Evolutionary conservation across 2,797 vertebrate genomes (phyloP), one percentile per base, ranked within the genome.

Genomic region (Danio aesculapii): DNA sequence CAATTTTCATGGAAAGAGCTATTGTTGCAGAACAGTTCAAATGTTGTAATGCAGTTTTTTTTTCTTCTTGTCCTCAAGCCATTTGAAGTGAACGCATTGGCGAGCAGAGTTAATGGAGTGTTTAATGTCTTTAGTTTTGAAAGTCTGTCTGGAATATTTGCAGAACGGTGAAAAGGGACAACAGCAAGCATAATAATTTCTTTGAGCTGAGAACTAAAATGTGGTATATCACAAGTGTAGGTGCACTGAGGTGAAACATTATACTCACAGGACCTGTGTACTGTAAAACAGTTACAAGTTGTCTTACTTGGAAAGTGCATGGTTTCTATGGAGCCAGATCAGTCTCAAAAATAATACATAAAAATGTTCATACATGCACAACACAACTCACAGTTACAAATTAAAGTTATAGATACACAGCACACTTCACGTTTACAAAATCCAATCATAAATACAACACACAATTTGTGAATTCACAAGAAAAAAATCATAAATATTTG

Each of bases 91-190:
- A 61, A 70, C 6, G 6, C 77, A 70, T 19, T 62, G 46, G 67
- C 67, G 62, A 19, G n/a, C 67, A 44, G n/a, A 72, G 67, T 79
- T 79, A 71, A 71, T 71, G 68, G 47, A 79, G 39, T 53, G 58
- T 79, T 63, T 79, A 71, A 79, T 79, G 41, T 72, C 68, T 62
- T 43, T 62, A 71, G 47, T 46, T 75, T 52, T 79, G 4, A 55
- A 79, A 70, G 66, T 70, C 21, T 69, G 76, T 59, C 47, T 71
- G 30, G 53, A 53, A 59, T 79, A 53, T 79, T 79, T 79, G 77
- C 69, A 77, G 75, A 68, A 77, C 53, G 58, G 11, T 77, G 64
- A 68, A 71, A 71, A 53, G 17, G 39, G n/a, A 62, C 67, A 63
- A 43, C 30, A 71, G 19, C 17, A 63, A 72, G 68, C 68, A 53